These are phyloP conservation scores for Antitype chi DNA, from an alignment of 2,888 invertebrate genomes.

Conservation along the genomic window DNA sequence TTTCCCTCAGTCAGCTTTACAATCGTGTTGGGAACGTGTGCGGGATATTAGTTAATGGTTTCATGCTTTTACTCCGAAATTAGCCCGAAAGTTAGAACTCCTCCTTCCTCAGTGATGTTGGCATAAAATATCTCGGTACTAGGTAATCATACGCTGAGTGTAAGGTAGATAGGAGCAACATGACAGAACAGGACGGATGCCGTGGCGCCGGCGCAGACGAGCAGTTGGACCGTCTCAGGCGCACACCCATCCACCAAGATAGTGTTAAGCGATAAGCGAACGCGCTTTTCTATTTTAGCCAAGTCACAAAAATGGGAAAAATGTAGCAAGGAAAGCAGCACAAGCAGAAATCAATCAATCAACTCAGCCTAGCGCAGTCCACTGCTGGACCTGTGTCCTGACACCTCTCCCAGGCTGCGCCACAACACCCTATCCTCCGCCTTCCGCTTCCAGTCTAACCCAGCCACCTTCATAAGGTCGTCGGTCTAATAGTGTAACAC, in stretches of 20 bases:
- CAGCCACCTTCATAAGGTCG: no score
- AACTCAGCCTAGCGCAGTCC: no score
- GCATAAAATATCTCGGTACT: constrained; percentile 38
- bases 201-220: constrained; percentile 76
- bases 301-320: background rate
- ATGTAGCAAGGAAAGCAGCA: no score
- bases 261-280: constrained; percentile 49
- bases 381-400: no score
- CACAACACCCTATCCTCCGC: no score
- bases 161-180: constrained; percentile 62
- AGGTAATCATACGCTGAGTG: constrained; percentile 63
- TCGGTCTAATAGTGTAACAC: no score
- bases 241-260: constrained; percentile 42
- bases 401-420: no score
- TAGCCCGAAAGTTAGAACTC: constrained; percentile 24
- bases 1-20: no score
- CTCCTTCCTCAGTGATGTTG: background rate
- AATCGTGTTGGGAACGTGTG: constrained; percentile 11
- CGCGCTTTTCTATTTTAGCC: constrained; percentile 19
- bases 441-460: no score
- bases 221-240: constrained; percentile 78
- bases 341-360: no score
- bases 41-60: constrained; percentile 10
- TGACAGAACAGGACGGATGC: constrained; percentile 71
- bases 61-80: constrained; percentile 30